Base-by-base conservation (phyloP, 2,888 invertebrate genomes). In the Hirudinaria manillensis region DNA sequence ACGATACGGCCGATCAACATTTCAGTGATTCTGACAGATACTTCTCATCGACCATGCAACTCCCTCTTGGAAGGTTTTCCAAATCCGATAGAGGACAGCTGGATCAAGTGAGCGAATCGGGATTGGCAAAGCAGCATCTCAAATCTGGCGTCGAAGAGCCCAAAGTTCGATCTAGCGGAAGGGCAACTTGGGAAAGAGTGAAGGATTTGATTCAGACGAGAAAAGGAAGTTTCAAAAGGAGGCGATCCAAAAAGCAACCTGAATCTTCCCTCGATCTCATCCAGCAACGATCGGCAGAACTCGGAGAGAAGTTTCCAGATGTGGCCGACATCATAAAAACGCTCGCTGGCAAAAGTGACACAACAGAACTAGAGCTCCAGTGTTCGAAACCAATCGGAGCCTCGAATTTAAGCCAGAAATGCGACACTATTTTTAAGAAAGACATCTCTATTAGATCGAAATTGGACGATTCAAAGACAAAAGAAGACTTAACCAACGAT, bases 201-300 rank as follows among this genome's bases (percentile, higher is more conserved):
- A 73, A 73, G 36, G 73, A 65, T 34, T 56, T 73, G 21, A 73
- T 73, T 34, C 73, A 73, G 10, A n/a, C 73, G 0, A 73, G 65
- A 29, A 73, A 65, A 27, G 65, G 45, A 32, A 65, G 65, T 65
- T 29, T 65, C 27, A 73, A 73, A 65, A 68, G n/a, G 21, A 68
- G 29, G 19, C 4, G 61, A 1, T 61, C 61, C 1, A 68, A 36
- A 32, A 34, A 36, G 32, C 3, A 4, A 32, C 68, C 24, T 29
- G 68, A 32, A 29, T 34, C 29, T 34, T 19, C 32, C 38, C 19
- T 45, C 32, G 45, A 45, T 45, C n/a, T 70, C 38, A 16, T 34
- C 70, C n/a, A 27, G 13, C 24, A 45, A 45, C 2, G 38, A 27
- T 45, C 45, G 34, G 3, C 34, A 27, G 36, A 68, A 27, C 6